phyloP scores from a whole-genome alignment of 2,888 invertebrate species.

The Hyalella azteca region DNA sequence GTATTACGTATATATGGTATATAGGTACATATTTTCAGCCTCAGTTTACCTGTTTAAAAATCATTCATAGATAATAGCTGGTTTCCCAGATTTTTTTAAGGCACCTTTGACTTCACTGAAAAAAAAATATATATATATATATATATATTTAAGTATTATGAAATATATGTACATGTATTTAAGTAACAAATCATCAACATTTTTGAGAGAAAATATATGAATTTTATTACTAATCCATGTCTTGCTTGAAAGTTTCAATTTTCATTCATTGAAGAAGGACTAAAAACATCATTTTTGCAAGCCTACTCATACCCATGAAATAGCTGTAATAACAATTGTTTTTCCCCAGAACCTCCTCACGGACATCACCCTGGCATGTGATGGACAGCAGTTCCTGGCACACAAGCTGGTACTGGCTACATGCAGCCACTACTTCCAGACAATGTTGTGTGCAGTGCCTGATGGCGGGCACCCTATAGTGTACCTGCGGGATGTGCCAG shows the following conservation, averaged over 20 bases:
- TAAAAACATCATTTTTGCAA: not conserved
- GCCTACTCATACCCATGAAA: too few species aligned
- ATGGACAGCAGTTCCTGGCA: slow-evolving; percentile 53
- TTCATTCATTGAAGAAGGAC: not conserved
- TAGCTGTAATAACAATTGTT: not conserved
- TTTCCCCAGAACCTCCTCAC: slow-evolving; percentile 55
- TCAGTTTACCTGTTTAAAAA: too few species aligned
- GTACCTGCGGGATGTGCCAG: slow-evolving; percentile 51
- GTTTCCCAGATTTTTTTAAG: too few species aligned
- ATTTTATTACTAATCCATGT: not conserved
- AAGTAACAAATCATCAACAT: not conserved
- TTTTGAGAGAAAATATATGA: not conserved
- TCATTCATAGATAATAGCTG: too few species aligned
- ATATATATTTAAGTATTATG: too few species aligned
- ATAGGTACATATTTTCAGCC: too few species aligned
- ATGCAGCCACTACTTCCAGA: slow-evolving; percentile 55
- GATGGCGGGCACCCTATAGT: slow-evolving; percentile 56
- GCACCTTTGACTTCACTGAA: too few species aligned
- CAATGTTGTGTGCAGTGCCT: slow-evolving; percentile 51
- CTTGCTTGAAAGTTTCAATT: not conserved
- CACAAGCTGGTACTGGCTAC: slow-evolving; percentile 56
- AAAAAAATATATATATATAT: too few species aligned
- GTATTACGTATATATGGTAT: too few species aligned
- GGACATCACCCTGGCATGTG: slow-evolving; percentile 55
- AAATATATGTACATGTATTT: too few species aligned